Evolutionary conservation across 2,797 vertebrate genomes (phyloP).

Genomic region (Acanthopagrus latus): DNA sequence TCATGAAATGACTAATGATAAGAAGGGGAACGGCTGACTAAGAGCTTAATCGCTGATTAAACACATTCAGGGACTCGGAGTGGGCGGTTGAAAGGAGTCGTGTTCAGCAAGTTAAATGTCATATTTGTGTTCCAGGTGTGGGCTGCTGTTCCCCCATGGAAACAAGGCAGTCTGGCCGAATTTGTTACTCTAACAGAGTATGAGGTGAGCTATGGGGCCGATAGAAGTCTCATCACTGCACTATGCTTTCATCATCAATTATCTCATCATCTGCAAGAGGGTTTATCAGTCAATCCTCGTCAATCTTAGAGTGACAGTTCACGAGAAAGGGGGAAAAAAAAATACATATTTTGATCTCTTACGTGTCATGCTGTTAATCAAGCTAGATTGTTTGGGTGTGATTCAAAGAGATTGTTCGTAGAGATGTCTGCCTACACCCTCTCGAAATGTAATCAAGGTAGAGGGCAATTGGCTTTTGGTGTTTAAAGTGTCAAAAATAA

Average conservation of each 20-base stretch:
- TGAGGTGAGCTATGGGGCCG: conserved; percentile 84
- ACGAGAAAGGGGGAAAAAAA: too few species aligned
- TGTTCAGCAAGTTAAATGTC: conserved; percentile 55
- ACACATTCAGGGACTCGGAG: conserved; percentile 9
- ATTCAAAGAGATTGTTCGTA: too few species aligned
- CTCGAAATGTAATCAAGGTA: too few species aligned
- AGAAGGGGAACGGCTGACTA: conserved; percentile 32
- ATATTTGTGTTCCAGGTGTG: conserved; percentile 88
- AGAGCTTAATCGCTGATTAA: conserved; percentile 41
- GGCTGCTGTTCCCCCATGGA: conserved; percentile 94
- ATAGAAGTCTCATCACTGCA: neutral
- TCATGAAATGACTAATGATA: conserved; percentile 27
- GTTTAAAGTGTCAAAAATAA: too few species aligned
- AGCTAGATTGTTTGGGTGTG: too few species aligned
- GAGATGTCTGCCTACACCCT: too few species aligned
- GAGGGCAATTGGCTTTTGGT: too few species aligned
- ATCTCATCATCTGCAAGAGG: neutral
- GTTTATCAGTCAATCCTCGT: neutral
- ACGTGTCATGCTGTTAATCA: too few species aligned
- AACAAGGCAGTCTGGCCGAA: conserved; percentile 94
- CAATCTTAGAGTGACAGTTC: neutral
- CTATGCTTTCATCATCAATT: conserved; percentile 2
- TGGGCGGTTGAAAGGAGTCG: conserved; percentile 44
- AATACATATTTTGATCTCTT: too few species aligned
- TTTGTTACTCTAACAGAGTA: conserved; percentile 92